Evolutionary conservation across 1,140 invertebrate species (phyloP).

Genomic region (Pteromalus puparum): DNA sequence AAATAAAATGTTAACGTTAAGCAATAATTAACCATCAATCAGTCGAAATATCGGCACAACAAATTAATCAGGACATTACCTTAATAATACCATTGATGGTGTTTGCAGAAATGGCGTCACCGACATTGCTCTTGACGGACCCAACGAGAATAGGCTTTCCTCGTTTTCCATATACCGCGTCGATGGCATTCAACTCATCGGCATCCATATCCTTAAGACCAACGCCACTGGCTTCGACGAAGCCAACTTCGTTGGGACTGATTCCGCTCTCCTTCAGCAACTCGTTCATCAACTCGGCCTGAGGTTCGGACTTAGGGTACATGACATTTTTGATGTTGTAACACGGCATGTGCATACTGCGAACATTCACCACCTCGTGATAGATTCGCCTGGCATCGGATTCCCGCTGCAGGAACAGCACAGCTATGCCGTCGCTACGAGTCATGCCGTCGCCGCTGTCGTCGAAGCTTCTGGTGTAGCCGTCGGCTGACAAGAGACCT

Average conservation of each 20-base stretch:
- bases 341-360: conserved; percentile 77
- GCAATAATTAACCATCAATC: too few species aligned
- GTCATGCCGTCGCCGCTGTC: conserved; percentile 79
- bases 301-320: conserved; percentile 63
- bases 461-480: conserved; percentile 82
- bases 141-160: conserved; percentile 82
- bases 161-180: conserved; percentile 85
- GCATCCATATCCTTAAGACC: conserved; percentile 84
- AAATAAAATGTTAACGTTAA: too few species aligned
- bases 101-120: conserved; percentile 84
- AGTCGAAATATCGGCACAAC: too few species aligned
- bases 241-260: conserved; percentile 57
- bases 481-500: conserved; percentile 76
- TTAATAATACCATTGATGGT: conserved; percentile 79
- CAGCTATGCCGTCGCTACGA: conserved; percentile 79
- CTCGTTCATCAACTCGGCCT: conserved; percentile 49
- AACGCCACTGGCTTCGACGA: conserved; percentile 63
- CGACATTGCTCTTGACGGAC: conserved; percentile 86
- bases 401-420: conserved; percentile 78
- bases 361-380: conserved; percentile 77
- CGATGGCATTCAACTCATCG: conserved; percentile 88
- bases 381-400: conserved; percentile 78
- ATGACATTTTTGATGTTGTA: conserved; percentile 75
- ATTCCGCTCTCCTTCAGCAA: conserved; percentile 49
- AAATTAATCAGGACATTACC: too few species aligned